Percentiles rank a stretch among this genome's conserved stretches.
Conservation (phyloP, 2,113 vertebrate genomes). For the Cyprinodon brontotheroides region DNA sequence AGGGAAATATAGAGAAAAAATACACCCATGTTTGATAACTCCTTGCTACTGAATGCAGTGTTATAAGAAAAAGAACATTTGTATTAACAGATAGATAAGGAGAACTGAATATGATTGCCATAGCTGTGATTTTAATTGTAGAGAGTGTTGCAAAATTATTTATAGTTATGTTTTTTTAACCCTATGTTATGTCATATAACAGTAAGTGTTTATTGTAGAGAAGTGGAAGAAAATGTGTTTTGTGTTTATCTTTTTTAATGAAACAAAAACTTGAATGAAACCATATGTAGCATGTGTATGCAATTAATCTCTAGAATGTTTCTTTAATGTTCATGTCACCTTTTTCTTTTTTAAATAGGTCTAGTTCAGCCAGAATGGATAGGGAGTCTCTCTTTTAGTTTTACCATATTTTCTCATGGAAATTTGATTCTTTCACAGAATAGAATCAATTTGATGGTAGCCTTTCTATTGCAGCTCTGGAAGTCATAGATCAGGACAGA, state of each 20-base stretch:
- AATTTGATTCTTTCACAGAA: background rate
- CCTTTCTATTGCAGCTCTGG: too few relatives aligned
- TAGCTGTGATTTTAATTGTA: background rate
- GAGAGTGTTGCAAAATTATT: too few relatives aligned
- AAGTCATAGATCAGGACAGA: too few relatives aligned
- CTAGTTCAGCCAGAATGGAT: background rate
- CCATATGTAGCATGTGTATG: too few relatives aligned
- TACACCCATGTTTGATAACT: slow-evolving; percentile 1
- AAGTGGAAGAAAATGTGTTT: background rate
- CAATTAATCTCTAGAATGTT: too few relatives aligned
- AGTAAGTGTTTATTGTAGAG: background rate
- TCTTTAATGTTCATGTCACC: too few relatives aligned
- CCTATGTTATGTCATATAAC: background rate
- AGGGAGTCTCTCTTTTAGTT: background rate
- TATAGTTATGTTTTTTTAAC: background rate
- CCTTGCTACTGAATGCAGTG: background rate
- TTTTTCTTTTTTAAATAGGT: background rate
- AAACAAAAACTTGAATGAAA: background rate
- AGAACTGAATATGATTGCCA: background rate
- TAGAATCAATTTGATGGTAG: too few relatives aligned
- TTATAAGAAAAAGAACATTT: background rate
- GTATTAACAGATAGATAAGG: background rate
- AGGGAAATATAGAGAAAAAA: slow-evolving; percentile 34
- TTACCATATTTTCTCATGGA: background rate
- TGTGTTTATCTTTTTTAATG: background rate